phyloP scores from a whole-genome alignment of 2,113 vertebrate species.

The Noctilio leporinus region DNA sequence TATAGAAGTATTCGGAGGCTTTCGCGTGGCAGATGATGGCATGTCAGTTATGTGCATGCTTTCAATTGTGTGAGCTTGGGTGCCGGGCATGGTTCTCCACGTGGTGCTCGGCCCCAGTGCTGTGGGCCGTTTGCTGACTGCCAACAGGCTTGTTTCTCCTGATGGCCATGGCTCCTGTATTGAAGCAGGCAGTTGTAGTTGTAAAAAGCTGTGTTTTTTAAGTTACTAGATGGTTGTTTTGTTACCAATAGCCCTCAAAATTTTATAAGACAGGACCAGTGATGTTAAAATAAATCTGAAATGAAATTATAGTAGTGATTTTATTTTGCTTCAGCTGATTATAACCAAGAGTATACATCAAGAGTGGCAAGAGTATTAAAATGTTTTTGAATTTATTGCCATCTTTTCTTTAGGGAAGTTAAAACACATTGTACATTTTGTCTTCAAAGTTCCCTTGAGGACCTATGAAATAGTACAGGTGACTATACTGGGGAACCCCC shows the following conservation, averaged over 20 bases:
- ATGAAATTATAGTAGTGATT: background rate
- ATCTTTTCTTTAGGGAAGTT: slow-evolving; percentile 26
- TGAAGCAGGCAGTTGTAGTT: slow-evolving; percentile 54
- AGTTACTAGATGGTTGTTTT: background rate
- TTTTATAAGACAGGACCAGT: background rate
- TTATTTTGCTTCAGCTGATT: background rate
- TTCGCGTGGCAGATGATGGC: slow-evolving; percentile 73
- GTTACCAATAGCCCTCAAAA: slow-evolving; percentile 14
- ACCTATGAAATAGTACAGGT: slow-evolving; percentile 31
- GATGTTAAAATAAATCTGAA: slow-evolving; percentile 27
- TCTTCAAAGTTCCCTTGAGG: slow-evolving; percentile 26
- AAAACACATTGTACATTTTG: background rate
- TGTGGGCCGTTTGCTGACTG: slow-evolving; percentile 16
- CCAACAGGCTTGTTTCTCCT: slow-evolving; percentile 35
- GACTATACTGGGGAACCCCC: background rate
- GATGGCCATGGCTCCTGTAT: slow-evolving; percentile 21
- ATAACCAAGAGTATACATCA: background rate
- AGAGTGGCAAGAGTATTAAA: background rate
- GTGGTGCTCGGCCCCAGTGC: slow-evolving; percentile 34
- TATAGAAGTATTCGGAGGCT: slow-evolving; percentile 79
- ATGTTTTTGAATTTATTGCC: slow-evolving; percentile 42
- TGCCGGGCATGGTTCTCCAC: slow-evolving; percentile 57
- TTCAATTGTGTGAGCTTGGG: slow-evolving; percentile 73
- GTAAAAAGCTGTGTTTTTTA: slow-evolving; percentile 48
- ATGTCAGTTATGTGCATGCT: slow-evolving; percentile 75